Percentiles rank a stretch among this genome's conserved stretches.
Conservation (phyloP, 2,888 invertebrate genomes). For the Nebria salina region DNA sequence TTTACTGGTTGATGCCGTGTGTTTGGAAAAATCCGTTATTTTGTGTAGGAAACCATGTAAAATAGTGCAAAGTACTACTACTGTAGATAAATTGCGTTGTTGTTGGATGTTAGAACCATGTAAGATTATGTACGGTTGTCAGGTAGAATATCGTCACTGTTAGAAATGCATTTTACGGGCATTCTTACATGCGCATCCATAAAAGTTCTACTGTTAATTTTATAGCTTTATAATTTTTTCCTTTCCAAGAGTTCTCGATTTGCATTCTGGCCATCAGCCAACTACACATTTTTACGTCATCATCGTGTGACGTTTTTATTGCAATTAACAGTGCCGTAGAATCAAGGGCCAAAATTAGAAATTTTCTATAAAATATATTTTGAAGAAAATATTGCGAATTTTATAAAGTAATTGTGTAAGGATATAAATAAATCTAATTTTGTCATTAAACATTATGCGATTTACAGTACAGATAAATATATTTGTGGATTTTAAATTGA, state of each 20-base stretch:
- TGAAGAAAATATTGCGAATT: no score
- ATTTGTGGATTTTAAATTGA: no score
- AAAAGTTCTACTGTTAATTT: conserved; percentile 44
- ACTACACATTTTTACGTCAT: conserved; percentile 36
- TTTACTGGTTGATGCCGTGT: neutral
- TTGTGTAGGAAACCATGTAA: no score
- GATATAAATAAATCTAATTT: no score
- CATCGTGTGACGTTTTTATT: conserved; percentile 36
- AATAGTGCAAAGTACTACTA: no score
- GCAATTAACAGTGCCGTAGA: conserved; percentile 37
- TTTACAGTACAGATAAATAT: no score
- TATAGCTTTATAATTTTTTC: conserved; percentile 41
- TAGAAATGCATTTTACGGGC: conserved; percentile 41
- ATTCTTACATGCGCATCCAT: conserved; percentile 42
- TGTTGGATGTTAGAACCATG: no score
- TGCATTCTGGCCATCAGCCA: conserved; percentile 34
- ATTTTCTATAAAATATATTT: no score
- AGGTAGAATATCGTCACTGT: conserved; percentile 34
- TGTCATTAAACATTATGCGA: no score
- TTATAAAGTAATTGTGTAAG: no score
- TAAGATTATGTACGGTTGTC: conserved; percentile 5
- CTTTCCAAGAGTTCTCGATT: conserved; percentile 14
- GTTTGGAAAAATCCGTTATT: no score
- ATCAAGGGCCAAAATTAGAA: neutral
- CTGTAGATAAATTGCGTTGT: no score